Conservation (phyloP, 2,888 invertebrate genomes). For the Sinodicranocentrus sp. region DNA sequence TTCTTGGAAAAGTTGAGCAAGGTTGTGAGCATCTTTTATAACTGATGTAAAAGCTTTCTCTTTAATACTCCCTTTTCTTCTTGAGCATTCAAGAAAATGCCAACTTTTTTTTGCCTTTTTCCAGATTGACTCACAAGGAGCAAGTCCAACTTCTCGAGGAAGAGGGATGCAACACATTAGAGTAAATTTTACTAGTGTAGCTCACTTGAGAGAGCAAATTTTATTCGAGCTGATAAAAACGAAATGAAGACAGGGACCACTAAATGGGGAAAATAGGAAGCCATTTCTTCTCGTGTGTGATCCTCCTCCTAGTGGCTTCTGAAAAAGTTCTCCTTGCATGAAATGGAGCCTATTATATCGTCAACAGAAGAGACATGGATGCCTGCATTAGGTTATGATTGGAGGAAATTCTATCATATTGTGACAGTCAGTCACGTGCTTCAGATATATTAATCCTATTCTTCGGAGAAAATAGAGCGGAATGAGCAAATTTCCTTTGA, state of each 20-base stretch:
- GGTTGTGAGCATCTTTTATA: too few species aligned
- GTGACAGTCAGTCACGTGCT: conserved; percentile 66
- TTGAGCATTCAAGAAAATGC: not conserved
- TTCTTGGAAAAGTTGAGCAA: too few species aligned
- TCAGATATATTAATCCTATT: conserved; percentile 59
- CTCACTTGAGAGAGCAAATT: conserved; percentile 11
- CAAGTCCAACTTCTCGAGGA: too few species aligned
- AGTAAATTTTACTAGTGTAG: conserved; percentile 5
- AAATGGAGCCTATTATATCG: conserved; percentile 34
- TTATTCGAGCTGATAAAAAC: conserved; percentile 10
- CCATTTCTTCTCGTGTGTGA: too few species aligned
- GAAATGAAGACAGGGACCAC: conserved; percentile 16
- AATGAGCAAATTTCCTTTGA: conserved; percentile 67
- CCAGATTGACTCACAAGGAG: not conserved
- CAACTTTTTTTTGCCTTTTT: not conserved
- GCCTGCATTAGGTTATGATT: not conserved
- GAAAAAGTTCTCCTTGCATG: not conserved
- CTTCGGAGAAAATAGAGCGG: conserved; percentile 67
- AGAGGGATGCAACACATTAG: conserved; percentile 1
- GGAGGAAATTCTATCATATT: conserved; percentile 27
- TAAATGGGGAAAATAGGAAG: too few species aligned
- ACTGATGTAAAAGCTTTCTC: not conserved
- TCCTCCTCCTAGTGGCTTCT: too few species aligned
- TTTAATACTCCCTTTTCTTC: not conserved
- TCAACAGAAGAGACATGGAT: not conserved